Percentiles rank a stretch among this genome's conserved stretches.
Conservation (phyloP, 2,888 invertebrate genomes). For the Hyles lineata region DNA sequence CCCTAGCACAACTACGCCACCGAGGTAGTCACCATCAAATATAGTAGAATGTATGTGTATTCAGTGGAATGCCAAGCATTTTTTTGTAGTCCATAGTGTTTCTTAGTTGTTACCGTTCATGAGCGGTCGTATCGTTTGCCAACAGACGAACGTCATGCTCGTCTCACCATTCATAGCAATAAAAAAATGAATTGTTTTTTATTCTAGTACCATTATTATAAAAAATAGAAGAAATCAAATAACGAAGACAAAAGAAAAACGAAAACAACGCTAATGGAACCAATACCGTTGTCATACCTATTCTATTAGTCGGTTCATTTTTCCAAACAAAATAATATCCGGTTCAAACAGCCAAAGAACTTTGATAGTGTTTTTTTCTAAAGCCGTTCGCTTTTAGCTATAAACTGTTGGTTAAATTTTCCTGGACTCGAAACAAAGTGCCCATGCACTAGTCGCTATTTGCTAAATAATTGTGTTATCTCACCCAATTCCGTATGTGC, state of each 20-base stretch:
- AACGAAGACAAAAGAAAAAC: not conserved
- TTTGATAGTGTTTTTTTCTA: not conserved
- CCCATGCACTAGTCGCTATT: not conserved
- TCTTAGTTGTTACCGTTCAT: no score
- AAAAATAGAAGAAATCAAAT: not conserved
- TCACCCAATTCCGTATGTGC: not conserved
- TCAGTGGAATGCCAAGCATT: no score
- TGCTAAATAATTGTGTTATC: not conserved
- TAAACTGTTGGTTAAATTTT: not conserved
- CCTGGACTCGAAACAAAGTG: not conserved
- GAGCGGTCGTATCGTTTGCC: no score
- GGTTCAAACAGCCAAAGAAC: not conserved
- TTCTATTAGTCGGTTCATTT: not conserved
- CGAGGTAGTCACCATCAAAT: no score
- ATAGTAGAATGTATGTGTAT: no score
- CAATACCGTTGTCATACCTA: not conserved
- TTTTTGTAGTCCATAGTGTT: no score
- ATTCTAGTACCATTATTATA: no score
- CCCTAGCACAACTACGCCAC: no score
- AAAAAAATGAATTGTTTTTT: no score
- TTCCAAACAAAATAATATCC: not conserved
- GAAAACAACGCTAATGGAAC: not conserved
- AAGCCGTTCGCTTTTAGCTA: not conserved
- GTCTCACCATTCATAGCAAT: no score
- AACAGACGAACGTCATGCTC: no score